Evolutionary conservation across 2,113 vertebrate genomes (phyloP).

Genomic region (Taxidea taxus): DNA sequence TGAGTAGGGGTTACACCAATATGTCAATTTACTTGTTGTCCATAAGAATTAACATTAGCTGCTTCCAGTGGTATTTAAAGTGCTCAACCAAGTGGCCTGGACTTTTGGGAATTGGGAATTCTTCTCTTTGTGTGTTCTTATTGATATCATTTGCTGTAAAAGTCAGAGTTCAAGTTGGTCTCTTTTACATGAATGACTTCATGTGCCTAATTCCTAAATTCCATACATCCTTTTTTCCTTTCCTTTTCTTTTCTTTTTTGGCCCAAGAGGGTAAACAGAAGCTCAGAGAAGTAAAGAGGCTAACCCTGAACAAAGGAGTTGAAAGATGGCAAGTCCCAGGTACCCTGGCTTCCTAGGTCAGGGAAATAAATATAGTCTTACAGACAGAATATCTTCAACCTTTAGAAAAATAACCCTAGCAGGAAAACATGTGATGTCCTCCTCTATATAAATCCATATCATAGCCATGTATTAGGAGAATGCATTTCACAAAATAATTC

Average conservation of each 20-base stretch:
- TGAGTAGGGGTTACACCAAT: background rate
- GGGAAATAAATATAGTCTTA: background rate
- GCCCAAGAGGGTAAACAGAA: background rate
- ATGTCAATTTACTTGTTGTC: background rate
- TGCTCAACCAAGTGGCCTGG: background rate
- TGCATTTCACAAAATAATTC: background rate
- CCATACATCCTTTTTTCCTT: background rate
- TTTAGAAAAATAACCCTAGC: background rate
- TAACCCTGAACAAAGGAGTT: background rate
- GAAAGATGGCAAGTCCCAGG: background rate
- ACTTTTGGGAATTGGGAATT: background rate
- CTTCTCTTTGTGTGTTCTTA: background rate
- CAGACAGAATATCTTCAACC: background rate
- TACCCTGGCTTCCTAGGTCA: background rate
- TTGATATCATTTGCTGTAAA: background rate
- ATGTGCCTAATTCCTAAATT: background rate
- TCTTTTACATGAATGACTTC: constrained; percentile 23
- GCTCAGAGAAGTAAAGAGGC: background rate
- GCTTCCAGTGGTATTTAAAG: background rate
- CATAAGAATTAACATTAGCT: background rate
- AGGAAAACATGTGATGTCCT: background rate
- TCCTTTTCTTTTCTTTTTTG: no score
- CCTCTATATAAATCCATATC: background rate
- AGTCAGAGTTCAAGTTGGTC: constrained; percentile 34
- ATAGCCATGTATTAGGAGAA: background rate